Evolutionary conservation across 2,888 invertebrate species (phyloP), one percentile per base, ranked within the genome.

Genomic region (Heliconius erato): DNA sequence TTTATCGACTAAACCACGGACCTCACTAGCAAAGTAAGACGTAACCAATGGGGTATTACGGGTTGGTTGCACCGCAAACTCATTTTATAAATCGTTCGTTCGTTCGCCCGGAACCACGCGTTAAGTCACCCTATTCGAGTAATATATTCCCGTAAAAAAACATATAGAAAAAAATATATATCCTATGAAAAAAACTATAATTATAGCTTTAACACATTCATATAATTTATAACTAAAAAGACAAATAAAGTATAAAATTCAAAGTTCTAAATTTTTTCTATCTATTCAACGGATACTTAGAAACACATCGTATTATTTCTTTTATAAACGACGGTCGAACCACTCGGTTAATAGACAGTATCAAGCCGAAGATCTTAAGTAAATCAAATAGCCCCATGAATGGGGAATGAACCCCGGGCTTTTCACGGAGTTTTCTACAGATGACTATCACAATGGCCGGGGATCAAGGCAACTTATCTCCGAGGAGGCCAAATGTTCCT

Each of bases 321-420:
- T 91, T 90, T 90, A 91, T 90, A 92, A 92, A 91, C 90, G 91
- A 89, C 88, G 89, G 89, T 90, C 87, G 88, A 82, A 91, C 91
- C 93, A 92, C 91, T 94, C 93, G 91, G 92, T 95, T 95, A 94
- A 95, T 94, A 94, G 93, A 94, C 92, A 91, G 94, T 95, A 95
- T 95, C 95, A 92, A 89, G 89, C 88, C 91, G 88, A 91, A 91
- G 95, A 95, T 95, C 95, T 96, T 95, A 95, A 95, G 96, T 96
- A 96, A 96, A 96, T 96, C 96, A 96, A 96, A 96, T 95, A 95
- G 91, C 94, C 93, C 94, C 93, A 94, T 95, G 95, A 96, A 96
- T 95, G 92, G 95, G 87, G 94, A 94, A 94, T 93, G 95, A 94
- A 93, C 91, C 92, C 91, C 89, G 92, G 92, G 94, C 93, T 94